These are phyloP conservation scores for Heteropelma amictum DNA, from an alignment of 2,888 invertebrate species.

Conservation along the genomic window DNA sequence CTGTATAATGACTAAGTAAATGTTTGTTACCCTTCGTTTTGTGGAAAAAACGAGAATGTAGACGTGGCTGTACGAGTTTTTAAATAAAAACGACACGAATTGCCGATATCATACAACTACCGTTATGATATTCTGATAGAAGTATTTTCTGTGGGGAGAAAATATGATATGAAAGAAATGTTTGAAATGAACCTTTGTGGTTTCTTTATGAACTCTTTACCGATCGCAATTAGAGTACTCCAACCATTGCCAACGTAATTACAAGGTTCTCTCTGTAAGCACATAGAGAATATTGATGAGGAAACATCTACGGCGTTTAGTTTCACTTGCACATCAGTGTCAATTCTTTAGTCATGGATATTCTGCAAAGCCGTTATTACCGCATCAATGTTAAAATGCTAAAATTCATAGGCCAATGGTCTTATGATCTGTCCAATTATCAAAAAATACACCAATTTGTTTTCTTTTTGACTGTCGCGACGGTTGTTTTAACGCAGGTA, in stretches of 20 bases:
- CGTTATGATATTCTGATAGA: too few relatives aligned
- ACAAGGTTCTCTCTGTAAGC: background rate
- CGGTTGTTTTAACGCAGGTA: slow-evolving; percentile 32
- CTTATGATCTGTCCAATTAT: background rate
- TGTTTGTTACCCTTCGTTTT: too few relatives aligned
- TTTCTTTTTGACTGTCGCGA: background rate
- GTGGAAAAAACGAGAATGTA: too few relatives aligned
- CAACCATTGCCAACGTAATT: too few relatives aligned
- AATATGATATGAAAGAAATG: too few relatives aligned
- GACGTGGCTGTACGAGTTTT: too few relatives aligned
- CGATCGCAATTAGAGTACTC: background rate
- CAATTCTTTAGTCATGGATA: slow-evolving; percentile 15
- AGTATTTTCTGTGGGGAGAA: too few relatives aligned
- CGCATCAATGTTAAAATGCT: slow-evolving; percentile 7
- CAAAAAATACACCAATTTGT: slow-evolving; percentile 8
- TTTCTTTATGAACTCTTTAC: too few relatives aligned
- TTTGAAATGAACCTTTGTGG: too few relatives aligned
- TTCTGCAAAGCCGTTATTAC: slow-evolving; percentile 26
- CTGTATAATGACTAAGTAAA: too few relatives aligned
- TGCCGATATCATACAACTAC: too few relatives aligned
- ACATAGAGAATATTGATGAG: slow-evolving; percentile 11
- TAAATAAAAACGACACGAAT: too few relatives aligned
- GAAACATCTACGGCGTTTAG: background rate
- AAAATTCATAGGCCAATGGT: slow-evolving; percentile 18
- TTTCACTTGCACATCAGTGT: background rate